Percentiles rank a stretch among this genome's conserved stretches.
Conservation (phyloP, 2,113 vertebrate genomes). For the Notothenia coriiceps region DNA sequence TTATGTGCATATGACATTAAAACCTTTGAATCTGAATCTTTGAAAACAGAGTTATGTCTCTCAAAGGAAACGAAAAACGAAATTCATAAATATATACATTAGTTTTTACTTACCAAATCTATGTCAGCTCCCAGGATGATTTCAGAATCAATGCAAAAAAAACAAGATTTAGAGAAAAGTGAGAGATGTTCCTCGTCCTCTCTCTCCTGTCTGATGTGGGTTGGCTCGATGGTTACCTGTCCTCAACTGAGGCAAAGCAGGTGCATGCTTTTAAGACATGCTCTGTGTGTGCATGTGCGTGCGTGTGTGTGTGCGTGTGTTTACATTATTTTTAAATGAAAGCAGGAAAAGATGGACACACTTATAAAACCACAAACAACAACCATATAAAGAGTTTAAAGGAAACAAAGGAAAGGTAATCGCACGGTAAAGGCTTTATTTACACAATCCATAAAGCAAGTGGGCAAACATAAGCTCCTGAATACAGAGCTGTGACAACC, state of each 20-base stretch:
- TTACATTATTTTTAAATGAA: background rate
- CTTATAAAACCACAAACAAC: background rate
- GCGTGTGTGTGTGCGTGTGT: background rate
- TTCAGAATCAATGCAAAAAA: background rate
- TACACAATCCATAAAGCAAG: background rate
- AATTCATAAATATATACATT: background rate
- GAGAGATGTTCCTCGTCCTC: background rate
- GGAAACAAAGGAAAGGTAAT: background rate
- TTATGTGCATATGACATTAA: too few relatives aligned
- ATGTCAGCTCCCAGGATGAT: background rate
- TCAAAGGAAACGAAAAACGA: background rate
- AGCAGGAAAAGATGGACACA: background rate
- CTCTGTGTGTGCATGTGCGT: background rate
- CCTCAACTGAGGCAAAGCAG: slow-evolving; percentile 26
- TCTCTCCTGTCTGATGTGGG: slow-evolving; percentile 10
- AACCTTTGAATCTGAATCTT: too few relatives aligned
- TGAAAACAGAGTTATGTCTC: background rate
- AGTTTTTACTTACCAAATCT: slow-evolving; percentile 49
- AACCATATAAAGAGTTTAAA: background rate
- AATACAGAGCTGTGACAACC: background rate
- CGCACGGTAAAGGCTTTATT: background rate
- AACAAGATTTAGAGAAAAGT: background rate
- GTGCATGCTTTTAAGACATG: background rate
- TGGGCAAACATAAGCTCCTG: background rate
- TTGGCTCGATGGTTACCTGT: slow-evolving; percentile 30